These are phyloP conservation scores for Ptilorrhoa leucosticta DNA, from an alignment of 2,113 vertebrate species.

Conservation along the genomic window DNA sequence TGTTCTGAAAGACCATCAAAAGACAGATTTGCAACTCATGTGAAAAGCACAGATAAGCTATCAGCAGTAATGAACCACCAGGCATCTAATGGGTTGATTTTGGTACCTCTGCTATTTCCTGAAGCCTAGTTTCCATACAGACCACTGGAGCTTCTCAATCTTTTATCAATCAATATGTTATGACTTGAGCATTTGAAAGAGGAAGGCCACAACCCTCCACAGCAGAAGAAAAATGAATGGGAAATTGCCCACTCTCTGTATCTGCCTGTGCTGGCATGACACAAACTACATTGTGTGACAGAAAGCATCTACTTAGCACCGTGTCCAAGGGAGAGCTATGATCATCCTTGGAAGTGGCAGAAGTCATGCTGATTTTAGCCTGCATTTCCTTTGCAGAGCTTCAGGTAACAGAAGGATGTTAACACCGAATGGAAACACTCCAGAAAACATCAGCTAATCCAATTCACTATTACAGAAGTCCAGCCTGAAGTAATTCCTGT, in stretches of 20 bases:
- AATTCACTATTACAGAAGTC: not conserved
- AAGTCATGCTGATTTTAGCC: not conserved
- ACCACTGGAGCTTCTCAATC: not conserved
- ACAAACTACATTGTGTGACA: not conserved
- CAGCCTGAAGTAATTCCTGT: not conserved
- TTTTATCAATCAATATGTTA: not conserved
- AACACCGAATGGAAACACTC: not conserved
- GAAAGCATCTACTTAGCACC: not conserved
- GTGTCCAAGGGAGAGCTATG: not conserved
- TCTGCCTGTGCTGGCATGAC: not conserved
- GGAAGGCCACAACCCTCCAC: not conserved
- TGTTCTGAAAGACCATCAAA: not conserved
- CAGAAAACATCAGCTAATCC: not conserved
- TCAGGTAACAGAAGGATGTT: not conserved
- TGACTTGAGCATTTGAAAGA: not conserved
- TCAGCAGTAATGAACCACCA: not conserved
- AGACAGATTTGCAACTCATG: not conserved
- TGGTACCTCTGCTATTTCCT: not conserved
- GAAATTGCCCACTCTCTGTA: not conserved
- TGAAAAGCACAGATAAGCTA: not conserved
- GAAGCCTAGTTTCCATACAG: not conserved
- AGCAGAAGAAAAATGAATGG: not conserved
- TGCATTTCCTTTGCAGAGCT: not conserved
- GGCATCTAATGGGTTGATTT: not conserved
- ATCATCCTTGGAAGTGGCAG: not conserved